Evolutionary conservation across 2,113 vertebrate genomes (phyloP), one percentile per base, ranked within the genome.

Genomic region (Phyllostomus hastatus): DNA sequence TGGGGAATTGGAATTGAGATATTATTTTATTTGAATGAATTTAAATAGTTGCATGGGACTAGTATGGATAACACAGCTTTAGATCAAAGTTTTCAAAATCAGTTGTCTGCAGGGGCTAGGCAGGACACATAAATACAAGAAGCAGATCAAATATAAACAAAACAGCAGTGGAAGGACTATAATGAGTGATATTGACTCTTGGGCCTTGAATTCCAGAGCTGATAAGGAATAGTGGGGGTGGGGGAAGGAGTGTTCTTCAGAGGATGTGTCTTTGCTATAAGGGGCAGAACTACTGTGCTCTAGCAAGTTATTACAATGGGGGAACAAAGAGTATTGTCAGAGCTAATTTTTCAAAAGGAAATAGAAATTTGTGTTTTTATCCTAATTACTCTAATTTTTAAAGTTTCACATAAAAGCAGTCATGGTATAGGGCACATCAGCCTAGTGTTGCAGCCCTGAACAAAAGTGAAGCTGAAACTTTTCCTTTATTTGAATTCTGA

Each of bases 271-370:
- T 48, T 66, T 31, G 16, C 43, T 31, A 6, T 33, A 35, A 67
- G 33, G 6, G 50, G 26, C 9, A 35, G 38, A 70, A 28, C n/a
- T 50, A 22, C n/a, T 80, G 8, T 54, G n/a, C 28, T 72, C 15
- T 48, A 7, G 28, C 5, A 3, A 78, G 54, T 66, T 57, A n/a
- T 38, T 26, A 4, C 22, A 83, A 2, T 26, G 10, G 81, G 52
- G 17, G 28, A 81, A 9, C 52, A 46, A 52, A 64, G 11, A 28
- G 4, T 59, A 38, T 52, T 57, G 35, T 80, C 11, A 79, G 41
- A 94, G 43, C 5, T 57, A 38, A 28, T 70, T 94, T 88, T 97
- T 92, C n/a, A 91, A 61, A 54, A 81, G 19, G 88, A 72, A 5
- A 20, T 46, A 31, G n/a, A 22, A 38, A 24, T 91, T 22, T 41